Evolutionary conservation across 1,140 invertebrate genomes (phyloP).

Genomic region (Littorina saxatilis): DNA sequence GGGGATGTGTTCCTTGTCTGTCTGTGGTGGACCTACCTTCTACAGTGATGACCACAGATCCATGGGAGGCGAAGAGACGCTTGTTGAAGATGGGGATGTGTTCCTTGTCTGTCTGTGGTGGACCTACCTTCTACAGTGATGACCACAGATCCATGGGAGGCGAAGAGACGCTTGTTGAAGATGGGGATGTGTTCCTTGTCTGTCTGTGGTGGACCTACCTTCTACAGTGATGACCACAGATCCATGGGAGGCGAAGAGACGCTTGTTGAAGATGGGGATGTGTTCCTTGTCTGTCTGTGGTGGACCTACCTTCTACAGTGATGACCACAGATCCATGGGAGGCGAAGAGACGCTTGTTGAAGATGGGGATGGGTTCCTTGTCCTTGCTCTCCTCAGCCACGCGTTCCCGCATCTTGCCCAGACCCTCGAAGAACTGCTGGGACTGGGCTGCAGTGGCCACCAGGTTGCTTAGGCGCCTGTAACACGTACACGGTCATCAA

Average conservation of each 20-base stretch:
- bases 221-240: slow-evolving; percentile 58
- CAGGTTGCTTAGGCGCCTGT: slow-evolving; percentile 55
- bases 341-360: slow-evolving; percentile 66
- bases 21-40: slow-evolving; percentile 19
- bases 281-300: too few species aligned
- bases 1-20: too few species aligned
- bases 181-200: too few species aligned
- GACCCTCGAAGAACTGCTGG: slow-evolving; percentile 56
- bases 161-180: slow-evolving; percentile 66
- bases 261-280: slow-evolving; percentile 64
- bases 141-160: slow-evolving; percentile 57
- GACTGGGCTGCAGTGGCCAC: slow-evolving; percentile 54
- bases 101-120: too few species aligned
- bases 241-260: slow-evolving; percentile 61
- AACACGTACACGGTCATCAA: slow-evolving; percentile 27
- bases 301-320: slow-evolving; percentile 44
- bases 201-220: not conserved
- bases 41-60: slow-evolving; percentile 55
- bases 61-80: slow-evolving; percentile 60
- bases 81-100: slow-evolving; percentile 65
- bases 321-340: slow-evolving; percentile 60
- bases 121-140: slow-evolving; percentile 47
- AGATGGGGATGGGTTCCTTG: slow-evolving; percentile 59
- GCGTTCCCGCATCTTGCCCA: slow-evolving; percentile 43
- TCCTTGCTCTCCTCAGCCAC: slow-evolving; percentile 48